Base-by-base conservation (phyloP, 2,888 invertebrate genomes). In the Ischnus inquisitorius region DNA sequence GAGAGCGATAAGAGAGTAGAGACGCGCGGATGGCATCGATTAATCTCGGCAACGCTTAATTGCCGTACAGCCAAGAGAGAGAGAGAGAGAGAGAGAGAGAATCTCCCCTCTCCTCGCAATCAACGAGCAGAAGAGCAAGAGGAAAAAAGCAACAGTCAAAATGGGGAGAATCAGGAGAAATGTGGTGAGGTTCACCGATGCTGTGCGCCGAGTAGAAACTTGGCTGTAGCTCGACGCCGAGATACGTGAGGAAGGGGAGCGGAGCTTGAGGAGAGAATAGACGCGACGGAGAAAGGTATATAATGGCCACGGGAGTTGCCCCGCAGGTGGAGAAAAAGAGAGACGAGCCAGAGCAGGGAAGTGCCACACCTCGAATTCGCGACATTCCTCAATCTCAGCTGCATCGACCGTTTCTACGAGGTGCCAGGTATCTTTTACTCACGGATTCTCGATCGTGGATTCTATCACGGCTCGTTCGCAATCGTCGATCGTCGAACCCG, bases 331-430 rank as follows among this genome's bases (percentile, higher is more conserved):
- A 80, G 77, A 77, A 76, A 78, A 79, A 65, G 83, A 71, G 83
- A 77, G 80, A 79, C 72, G 74, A 76, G 76, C 67, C 60, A 54
- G 46, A 72, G 72, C 43, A 57, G 51, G 71, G 46, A 78, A 81
- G 78, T 80, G 90, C 91, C 92, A 91, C 92, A 91, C 92, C 92
- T 92, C 90, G 90, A 92, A 92, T 91, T 90, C 90, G 89, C 91
- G 86, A 89, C 90, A 92, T 92, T 91, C 92, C 90, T 86, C 88
- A 72, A 75, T 75, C 84, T 81, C 64, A 43, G 64, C 78, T 84
- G 84, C 78, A 80, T 68, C 41, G 68, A 43, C 14, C 76, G 43
- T 19, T 41, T 22, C 65, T 19, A 19, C 46, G 48, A 22, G n/a
- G 34, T 22, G 39, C 25, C 41, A 19, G 54, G 22, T 54, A 5